Percentiles rank a stretch among this genome's conserved stretches.
Conservation (phyloP, 2,797 vertebrate genomes). For the Liparis tanakae region DNA sequence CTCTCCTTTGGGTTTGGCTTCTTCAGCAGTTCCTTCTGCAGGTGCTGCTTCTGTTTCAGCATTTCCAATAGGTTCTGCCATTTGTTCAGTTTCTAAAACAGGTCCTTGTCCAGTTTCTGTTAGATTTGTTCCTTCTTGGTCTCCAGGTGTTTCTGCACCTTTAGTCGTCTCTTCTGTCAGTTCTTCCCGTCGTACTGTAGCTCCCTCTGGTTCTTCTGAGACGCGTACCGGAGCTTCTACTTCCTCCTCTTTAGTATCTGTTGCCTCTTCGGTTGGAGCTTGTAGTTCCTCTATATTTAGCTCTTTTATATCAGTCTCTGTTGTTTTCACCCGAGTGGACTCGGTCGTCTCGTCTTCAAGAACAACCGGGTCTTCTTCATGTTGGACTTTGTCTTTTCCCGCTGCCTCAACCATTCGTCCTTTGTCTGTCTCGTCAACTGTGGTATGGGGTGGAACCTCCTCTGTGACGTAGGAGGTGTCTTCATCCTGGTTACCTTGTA, state of each 20-base stretch:
- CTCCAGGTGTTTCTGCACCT: neutral
- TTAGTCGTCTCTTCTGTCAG: neutral
- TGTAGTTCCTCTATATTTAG: neutral
- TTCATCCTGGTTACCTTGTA: conserved; percentile 24
- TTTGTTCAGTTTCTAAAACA: neutral
- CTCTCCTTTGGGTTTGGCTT: neutral
- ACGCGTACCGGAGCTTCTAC: neutral
- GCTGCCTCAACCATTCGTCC: neutral
- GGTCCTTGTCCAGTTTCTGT: neutral
- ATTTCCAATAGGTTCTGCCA: conserved; percentile 1
- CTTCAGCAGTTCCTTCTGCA: neutral
- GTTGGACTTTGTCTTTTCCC: neutral
- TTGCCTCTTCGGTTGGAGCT: neutral
- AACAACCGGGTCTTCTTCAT: conserved; percentile 9
- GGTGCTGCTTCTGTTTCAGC: neutral
- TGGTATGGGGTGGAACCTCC: neutral
- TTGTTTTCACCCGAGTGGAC: neutral
- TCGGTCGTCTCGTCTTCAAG: neutral
- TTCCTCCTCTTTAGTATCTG: neutral
- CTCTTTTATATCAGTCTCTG: neutral
- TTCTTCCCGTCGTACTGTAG: conserved; percentile 1
- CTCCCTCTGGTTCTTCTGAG: conserved; percentile 9
- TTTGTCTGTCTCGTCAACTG: neutral
- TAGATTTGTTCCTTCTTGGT: neutral
- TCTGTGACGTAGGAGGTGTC: neutral